phyloP scores from a whole-genome alignment of 2,888 invertebrate genomes.

The Blastobasis lacticolella region DNA sequence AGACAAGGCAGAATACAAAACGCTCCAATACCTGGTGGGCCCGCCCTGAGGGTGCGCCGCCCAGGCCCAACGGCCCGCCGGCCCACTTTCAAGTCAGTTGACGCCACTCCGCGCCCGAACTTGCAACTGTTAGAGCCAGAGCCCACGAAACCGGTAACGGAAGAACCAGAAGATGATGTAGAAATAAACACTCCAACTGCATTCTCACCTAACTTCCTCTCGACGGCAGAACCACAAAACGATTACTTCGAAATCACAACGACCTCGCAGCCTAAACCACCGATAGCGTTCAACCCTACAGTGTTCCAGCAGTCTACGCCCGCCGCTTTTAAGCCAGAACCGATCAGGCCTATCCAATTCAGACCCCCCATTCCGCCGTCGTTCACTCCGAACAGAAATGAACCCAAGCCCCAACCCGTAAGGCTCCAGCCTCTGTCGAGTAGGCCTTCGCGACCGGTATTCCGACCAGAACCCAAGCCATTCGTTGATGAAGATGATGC shows the following conservation, averaged over 20 bases:
- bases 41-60: conserved; percentile 46
- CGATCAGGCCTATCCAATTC: conserved; percentile 61
- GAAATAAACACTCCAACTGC: conserved; percentile 72
- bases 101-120: conserved; percentile 55
- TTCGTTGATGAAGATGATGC: conserved; percentile 61
- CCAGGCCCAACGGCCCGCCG: conserved; percentile 45
- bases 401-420: conserved; percentile 55
- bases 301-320: conserved; percentile 60
- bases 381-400: conserved; percentile 54
- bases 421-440: conserved; percentile 62
- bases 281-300: conserved; percentile 54
- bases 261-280: conserved; percentile 62
- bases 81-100: conserved; percentile 64
- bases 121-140: conserved; percentile 63
- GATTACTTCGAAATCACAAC: conserved; percentile 62
- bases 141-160: conserved; percentile 78
- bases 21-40: conserved; percentile 37
- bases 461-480: conserved; percentile 65
- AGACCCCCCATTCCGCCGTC: conserved; percentile 55
- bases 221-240: conserved; percentile 61
- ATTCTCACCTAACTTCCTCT: conserved; percentile 52
- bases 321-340: conserved; percentile 46
- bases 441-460: conserved; percentile 68
- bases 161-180: conserved; percentile 77
- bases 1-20: conserved; percentile 48